Conservation (phyloP, 2,888 invertebrate species). For the Chaitophorus viminalis region DNA sequence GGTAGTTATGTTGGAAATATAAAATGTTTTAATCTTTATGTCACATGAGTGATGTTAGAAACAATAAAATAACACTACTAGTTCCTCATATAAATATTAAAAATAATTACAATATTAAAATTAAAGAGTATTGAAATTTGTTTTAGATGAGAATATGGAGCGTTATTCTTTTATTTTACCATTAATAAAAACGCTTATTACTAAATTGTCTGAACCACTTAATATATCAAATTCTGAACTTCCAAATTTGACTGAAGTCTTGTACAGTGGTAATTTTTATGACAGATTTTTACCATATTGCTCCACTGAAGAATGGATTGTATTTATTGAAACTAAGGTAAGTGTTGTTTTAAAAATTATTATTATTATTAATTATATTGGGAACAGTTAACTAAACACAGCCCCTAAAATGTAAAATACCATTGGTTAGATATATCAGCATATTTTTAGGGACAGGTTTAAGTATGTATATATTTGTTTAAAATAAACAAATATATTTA, state of each 20-base stretch:
- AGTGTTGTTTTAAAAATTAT: conserved; percentile 64
- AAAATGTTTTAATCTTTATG: too few relatives aligned
- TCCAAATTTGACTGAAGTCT: conserved; percentile 70
- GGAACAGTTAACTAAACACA: not conserved
- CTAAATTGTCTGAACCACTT: conserved; percentile 68
- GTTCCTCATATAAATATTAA: too few relatives aligned
- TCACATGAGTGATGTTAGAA: too few relatives aligned
- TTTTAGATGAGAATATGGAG: conserved; percentile 70
- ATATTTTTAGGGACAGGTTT: too few relatives aligned
- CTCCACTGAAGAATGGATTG: conserved; percentile 71
- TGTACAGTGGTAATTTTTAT: conserved; percentile 72
- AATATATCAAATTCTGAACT: conserved; percentile 67
- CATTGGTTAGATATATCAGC: not conserved
- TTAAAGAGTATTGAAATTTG: conserved; percentile 20
- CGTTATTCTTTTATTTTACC: conserved; percentile 74
- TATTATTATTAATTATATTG: not conserved
- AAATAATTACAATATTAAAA: not conserved
- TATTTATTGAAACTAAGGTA: conserved; percentile 71
- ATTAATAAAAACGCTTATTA: conserved; percentile 73
- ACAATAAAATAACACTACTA: too few relatives aligned
- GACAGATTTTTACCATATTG: conserved; percentile 73
- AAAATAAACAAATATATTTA: too few relatives aligned
- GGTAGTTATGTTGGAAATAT: too few relatives aligned
- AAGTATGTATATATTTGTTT: too few relatives aligned
- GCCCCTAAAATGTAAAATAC: not conserved